A percentile compares a stretch with the other conserved stretches of the same genome.
phyloP scores from a whole-genome alignment of 2,888 invertebrate genomes.

The Stenodema calcarata region DNA sequence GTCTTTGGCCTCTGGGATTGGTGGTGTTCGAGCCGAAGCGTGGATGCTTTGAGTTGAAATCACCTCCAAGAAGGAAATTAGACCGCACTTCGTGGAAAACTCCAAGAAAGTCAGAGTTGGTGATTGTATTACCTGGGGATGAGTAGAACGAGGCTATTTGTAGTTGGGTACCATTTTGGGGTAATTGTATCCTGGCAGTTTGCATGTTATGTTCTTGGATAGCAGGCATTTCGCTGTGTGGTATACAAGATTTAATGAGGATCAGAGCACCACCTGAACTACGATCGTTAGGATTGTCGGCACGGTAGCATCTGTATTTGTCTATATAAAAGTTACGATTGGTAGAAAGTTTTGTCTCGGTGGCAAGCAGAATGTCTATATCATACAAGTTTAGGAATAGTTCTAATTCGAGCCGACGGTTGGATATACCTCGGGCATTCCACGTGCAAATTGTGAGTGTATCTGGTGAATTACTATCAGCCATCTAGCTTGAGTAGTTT shows the following conservation, averaged over 20 bases:
- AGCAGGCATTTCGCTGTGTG: background rate
- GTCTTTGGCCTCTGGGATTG: background rate
- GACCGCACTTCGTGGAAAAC: background rate
- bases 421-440: too few species aligned
- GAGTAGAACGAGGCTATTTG: conserved; percentile 31
- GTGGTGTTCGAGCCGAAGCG: background rate
- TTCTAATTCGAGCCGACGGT: too few species aligned
- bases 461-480: background rate
- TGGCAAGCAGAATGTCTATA: conserved; percentile 3
- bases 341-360: conserved; percentile 12
- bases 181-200: conserved; percentile 1
- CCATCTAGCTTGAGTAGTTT: background rate
- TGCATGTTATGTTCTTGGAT: background rate
- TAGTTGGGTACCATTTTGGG: background rate
- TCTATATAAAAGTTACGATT: too few species aligned
- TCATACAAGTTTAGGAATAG: background rate
- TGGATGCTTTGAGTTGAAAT: background rate
- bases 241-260: background rate
- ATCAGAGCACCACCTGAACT: conserved; percentile 14
- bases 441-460: conserved; percentile 11
- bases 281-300: too few species aligned
- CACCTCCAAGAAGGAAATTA: background rate
- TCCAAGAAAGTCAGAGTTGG: background rate
- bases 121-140: background rate
- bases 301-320: too few species aligned